These are phyloP conservation scores for Apodemus agrarius DNA, from an alignment of 2,797 vertebrate species.

Conservation along the genomic window DNA sequence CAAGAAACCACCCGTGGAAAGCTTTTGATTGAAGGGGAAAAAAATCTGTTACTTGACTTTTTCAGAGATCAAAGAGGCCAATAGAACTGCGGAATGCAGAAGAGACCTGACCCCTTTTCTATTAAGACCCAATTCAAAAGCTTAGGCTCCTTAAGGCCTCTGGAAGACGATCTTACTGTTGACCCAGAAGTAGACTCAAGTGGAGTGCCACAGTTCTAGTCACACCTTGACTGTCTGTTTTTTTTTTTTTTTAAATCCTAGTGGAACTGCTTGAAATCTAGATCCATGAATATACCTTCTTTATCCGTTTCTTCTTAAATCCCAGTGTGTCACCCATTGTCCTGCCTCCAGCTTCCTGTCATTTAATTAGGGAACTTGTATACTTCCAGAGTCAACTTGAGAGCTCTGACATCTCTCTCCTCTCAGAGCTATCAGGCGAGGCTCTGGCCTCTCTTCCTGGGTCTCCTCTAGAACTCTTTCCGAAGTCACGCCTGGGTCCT, in stretches of 20 bases:
- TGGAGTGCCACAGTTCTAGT: neutral
- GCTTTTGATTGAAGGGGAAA: neutral
- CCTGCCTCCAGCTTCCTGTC: neutral
- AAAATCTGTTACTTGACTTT: conserved; percentile 1
- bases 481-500: too few relatives aligned
- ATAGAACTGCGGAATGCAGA: neutral
- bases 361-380: neutral
- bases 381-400: neutral
- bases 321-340: neutral
- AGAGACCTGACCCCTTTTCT: conserved; percentile 3
- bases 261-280: neutral
- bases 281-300: neutral
- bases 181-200: neutral
- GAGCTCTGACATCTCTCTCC: neutral
- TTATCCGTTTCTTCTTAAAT: neutral
- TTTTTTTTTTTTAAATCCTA: neutral
- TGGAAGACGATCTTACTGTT: neutral
- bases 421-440: neutral
- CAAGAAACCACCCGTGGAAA: neutral
- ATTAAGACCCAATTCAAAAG: conserved; percentile 30
- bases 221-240: neutral
- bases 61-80: conserved; percentile 55
- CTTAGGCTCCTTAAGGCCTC: neutral
- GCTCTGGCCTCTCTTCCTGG: neutral
- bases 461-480: neutral